phyloP scores from a whole-genome alignment of 2,797 vertebrate species.

The Paguma larvata region DNA sequence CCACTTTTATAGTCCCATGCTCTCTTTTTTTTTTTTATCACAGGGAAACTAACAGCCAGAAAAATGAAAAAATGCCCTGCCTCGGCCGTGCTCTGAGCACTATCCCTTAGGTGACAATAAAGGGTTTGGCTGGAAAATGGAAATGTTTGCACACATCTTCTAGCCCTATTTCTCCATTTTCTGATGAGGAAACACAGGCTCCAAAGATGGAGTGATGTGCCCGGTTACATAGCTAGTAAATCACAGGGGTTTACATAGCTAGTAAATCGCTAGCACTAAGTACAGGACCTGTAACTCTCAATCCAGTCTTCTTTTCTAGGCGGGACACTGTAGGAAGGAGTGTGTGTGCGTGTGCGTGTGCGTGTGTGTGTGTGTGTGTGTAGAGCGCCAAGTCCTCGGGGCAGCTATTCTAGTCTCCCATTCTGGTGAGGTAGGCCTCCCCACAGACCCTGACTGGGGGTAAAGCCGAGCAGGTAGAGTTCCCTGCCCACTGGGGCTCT shows the following conservation, averaged over 20 bases:
- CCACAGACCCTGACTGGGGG: background rate
- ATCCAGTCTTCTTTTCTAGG: constrained; percentile 1
- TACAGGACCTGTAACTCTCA: background rate
- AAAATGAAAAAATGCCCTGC: constrained; percentile 22
- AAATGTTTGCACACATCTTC: background rate
- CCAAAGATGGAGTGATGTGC: background rate
- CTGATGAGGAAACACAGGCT: constrained; percentile 10
- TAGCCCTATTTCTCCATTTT: background rate
- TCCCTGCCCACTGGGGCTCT: background rate
- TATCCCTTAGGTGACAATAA: background rate
- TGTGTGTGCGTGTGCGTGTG: background rate
- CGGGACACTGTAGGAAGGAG: background rate
- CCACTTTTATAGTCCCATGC: background rate
- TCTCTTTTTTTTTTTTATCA: constrained; percentile 34
- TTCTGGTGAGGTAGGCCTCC: background rate
- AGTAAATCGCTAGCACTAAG: background rate
- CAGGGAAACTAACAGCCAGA: constrained; percentile 12
- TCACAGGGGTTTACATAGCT: background rate
- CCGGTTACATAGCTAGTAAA: background rate
- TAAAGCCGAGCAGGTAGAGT: background rate
- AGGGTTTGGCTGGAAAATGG: background rate
- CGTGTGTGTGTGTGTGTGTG: background rate
- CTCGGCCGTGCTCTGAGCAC: background rate
- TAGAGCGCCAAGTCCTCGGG: background rate
- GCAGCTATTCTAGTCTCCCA: background rate